Conservation (phyloP, 2,797 vertebrate species). For the Scleropages formosus region DNA sequence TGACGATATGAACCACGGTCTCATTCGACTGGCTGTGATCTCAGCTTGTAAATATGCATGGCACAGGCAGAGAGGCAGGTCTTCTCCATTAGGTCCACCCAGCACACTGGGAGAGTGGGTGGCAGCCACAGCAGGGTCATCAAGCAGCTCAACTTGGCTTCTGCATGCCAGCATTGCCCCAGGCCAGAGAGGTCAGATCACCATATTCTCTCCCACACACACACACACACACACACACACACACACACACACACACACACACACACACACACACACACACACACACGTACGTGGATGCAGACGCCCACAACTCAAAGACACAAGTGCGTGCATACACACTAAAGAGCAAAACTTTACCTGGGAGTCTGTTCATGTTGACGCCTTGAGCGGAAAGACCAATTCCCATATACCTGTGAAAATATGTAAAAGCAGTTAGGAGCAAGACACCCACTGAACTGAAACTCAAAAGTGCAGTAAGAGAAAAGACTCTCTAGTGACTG, state of each 20-base stretch:
- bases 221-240: not conserved
- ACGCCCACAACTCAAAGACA: too few relatives aligned
- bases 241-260: not conserved
- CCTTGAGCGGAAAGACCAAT: slow-evolving; percentile 98
- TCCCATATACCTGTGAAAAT: slow-evolving; percentile 90
- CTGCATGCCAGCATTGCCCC: slow-evolving; percentile 8
- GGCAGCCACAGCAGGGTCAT: too few relatives aligned
- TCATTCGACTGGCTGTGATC: not conserved
- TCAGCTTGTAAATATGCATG: not conserved
- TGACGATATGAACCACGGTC: slow-evolving; percentile 10
- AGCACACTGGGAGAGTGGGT: slow-evolving; percentile 29
- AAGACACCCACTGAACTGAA: not conserved
- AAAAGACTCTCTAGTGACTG: not conserved
- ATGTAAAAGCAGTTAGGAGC: slow-evolving; percentile 28
- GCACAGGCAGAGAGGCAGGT: slow-evolving; percentile 4
- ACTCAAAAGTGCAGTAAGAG: not conserved
- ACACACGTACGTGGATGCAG: too few relatives aligned
- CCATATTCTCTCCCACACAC: not conserved
- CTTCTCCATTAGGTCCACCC: slow-evolving; percentile 43
- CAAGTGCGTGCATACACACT: too few relatives aligned
- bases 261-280: not conserved
- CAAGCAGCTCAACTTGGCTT: too few relatives aligned
- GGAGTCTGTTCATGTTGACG: slow-evolving; percentile 98
- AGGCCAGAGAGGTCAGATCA: slow-evolving; percentile 10
- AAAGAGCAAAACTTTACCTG: slow-evolving; percentile 83